These are phyloP conservation scores for Clarias magur DNA, from an alignment of 2,113 vertebrate genomes.

Conservation along the genomic window DNA sequence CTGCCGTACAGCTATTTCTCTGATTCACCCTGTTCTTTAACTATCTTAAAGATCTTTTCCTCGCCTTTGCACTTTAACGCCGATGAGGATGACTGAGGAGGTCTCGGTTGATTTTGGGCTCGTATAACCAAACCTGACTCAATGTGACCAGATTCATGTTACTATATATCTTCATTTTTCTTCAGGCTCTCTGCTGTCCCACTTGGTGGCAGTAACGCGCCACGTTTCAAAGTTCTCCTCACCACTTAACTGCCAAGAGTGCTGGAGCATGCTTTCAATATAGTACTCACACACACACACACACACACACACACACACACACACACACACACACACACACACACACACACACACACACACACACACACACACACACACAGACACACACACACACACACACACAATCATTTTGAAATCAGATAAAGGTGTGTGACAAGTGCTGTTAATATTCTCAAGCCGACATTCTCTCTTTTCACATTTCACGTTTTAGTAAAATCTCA, in stretches of 20 bases:
- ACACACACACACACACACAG: not conserved
- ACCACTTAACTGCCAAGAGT: not conserved
- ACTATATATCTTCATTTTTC: not conserved
- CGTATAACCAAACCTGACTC: not conserved
- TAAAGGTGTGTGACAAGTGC: conserved; percentile 29
- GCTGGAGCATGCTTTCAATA: not conserved
- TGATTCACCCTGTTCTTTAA: not conserved
- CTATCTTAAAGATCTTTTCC: not conserved
- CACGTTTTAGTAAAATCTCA: not conserved
- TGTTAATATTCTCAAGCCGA: conserved; percentile 21
- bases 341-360: not conserved
- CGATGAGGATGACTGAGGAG: not conserved
- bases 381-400: conserved; percentile 2
- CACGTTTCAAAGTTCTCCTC: not conserved
- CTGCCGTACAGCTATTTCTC: not conserved
- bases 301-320: not conserved
- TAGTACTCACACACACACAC: not conserved
- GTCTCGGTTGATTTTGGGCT: too few relatives aligned
- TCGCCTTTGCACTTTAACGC: not conserved
- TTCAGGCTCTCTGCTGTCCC: not conserved
- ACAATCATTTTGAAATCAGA: conserved; percentile 26
- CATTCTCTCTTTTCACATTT: not conserved
- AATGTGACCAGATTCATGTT: not conserved
- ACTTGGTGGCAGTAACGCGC: conserved; percentile 41
- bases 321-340: not conserved